These are phyloP conservation scores for Lipophrys pholis DNA, from an alignment of 2,113 vertebrate species.

Conservation along the genomic window DNA sequence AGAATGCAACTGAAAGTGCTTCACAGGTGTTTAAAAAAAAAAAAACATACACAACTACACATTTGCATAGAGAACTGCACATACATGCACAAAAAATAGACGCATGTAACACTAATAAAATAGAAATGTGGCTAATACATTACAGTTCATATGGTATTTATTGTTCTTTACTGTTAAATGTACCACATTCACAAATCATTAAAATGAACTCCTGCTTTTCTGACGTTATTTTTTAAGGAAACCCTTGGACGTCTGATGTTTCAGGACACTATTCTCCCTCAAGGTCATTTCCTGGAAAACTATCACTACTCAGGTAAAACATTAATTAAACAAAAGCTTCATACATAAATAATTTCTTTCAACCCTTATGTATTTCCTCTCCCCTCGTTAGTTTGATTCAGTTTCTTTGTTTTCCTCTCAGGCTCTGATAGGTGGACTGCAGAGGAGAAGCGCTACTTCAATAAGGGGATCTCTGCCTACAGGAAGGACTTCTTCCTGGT, in stretches of 20 bases:
- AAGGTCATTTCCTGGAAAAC: constrained; percentile 85
- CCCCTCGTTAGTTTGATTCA: not conserved
- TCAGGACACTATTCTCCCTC: constrained; percentile 84
- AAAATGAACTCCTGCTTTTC: not conserved
- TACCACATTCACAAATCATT: not conserved
- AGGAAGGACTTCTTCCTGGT: constrained; percentile 98
- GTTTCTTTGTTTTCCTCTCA: constrained; percentile 58
- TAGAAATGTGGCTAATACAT: too few species aligned
- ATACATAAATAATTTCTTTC: not conserved
- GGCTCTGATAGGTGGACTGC: constrained; percentile 95
- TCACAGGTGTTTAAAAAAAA: too few species aligned
- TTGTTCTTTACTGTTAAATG: not conserved
- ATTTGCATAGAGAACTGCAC: too few species aligned
- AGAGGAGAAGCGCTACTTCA: constrained; percentile 93
- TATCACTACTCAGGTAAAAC: constrained; percentile 96
- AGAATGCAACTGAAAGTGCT: too few species aligned
- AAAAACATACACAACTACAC: too few species aligned
- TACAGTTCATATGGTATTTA: not conserved
- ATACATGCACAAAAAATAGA: too few species aligned
- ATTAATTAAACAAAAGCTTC: not conserved
- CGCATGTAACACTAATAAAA: too few species aligned
- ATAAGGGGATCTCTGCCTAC: constrained; percentile 96
- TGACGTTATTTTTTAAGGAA: constrained; percentile 79
- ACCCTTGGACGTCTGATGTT: constrained; percentile 89
- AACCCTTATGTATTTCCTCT: not conserved